Base-by-base conservation (phyloP, 1,140 invertebrate genomes). In the Triops cancriformis region DNA sequence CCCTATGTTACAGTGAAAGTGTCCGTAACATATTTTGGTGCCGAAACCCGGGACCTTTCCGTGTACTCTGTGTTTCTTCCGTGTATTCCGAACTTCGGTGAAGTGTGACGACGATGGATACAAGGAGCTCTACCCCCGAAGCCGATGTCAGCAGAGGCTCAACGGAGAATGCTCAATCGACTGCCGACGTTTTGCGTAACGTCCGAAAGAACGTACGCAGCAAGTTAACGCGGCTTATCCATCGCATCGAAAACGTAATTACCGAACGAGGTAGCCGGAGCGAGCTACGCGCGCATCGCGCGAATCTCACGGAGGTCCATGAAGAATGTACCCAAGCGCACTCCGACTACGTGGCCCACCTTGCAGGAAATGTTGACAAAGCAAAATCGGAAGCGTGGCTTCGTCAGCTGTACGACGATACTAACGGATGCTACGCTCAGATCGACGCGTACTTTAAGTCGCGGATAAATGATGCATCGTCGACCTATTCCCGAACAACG, bases 261-360 rank as follows among this genome's bases (percentile, higher is more conserved):
- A n/a, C n/a, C 23, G 74, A 75, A n/a, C 11, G 74, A n/a, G 31
- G 31, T 11, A 75, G 28, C 28, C 23, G 74, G 42, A 75, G n/a
- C 28, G 74, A 75, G 74, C 74, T 75, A 27, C 23, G 28, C n/a
- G 74, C 42, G 10, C 28, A 75, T 1, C 74, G 74, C n/a, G 28
- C 1, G 0, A 37, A 26, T 42, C 27, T 75, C 10, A 42, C 74
- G 14, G n/a, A n/a, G n/a, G n/a, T n/a, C n/a, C n/a, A n/a, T n/a
- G n/a, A n/a, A n/a, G n/a, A n/a, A n/a, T n/a, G 74, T 18, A 75
- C 27, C n/a, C n/a, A 31, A 26, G 28, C 28, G n/a, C 74, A 75
- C 28, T 23, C 28, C n/a, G 42, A 37, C 18, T 75, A 75, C 42
- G 74, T 75, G 18, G n/a, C 74, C 10, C 28, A 23, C 18, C 28